These are phyloP conservation scores for Butorides virescens DNA, from an alignment of 2,113 vertebrate genomes.

Conservation along the genomic window DNA sequence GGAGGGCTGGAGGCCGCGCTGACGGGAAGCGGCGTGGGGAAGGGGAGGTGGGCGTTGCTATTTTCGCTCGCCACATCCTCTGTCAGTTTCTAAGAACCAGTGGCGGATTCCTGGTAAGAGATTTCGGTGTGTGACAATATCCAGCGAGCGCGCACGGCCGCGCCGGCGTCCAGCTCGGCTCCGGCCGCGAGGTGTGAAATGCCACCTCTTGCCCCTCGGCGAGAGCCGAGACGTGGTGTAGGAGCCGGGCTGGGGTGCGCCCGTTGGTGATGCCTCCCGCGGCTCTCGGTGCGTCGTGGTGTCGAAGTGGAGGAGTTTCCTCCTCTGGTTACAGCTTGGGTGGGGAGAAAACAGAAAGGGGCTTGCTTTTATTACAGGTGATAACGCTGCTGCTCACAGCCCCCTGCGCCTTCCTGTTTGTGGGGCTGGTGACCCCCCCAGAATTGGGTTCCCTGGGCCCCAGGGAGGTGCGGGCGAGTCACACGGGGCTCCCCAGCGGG, in stretches of 20 bases:
- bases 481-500: neutral
- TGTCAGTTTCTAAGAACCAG: conserved; percentile 78
- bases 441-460: neutral
- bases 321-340: neutral
- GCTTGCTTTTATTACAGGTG: neutral
- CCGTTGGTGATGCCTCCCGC: neutral
- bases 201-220: neutral
- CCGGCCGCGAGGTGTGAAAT: neutral
- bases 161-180: neutral
- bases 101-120: conserved; percentile 72
- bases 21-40: conserved; percentile 3
- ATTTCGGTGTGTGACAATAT: neutral
- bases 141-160: neutral
- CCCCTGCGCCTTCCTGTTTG: neutral
- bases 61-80: conserved; percentile 81
- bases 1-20: neutral
- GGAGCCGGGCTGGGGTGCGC: neutral
- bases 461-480: neutral
- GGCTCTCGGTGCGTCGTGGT: neutral
- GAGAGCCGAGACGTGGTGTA: accelerated
- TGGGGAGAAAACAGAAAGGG: neutral
- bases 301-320: neutral
- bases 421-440: neutral
- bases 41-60: conserved; percentile 53
- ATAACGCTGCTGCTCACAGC: accelerated